phyloP scores from a whole-genome alignment of 2,113 vertebrate genomes.

The Geococcyx californianus region DNA sequence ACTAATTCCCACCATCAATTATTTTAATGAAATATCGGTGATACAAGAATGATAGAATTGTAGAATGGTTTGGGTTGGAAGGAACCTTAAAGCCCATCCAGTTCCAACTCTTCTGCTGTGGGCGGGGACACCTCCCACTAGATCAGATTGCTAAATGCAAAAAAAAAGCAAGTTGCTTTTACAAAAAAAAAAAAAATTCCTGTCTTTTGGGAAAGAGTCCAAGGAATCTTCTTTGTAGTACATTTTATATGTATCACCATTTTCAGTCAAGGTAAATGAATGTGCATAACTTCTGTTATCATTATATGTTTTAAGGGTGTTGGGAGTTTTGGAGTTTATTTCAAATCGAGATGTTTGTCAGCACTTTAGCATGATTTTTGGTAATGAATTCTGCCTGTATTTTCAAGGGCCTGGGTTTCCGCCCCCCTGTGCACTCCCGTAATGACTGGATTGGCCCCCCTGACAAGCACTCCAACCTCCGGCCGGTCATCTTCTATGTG shows the following conservation, averaged over 20 bases:
- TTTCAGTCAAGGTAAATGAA: not conserved
- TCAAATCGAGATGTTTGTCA: accelerated
- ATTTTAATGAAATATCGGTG: not conserved
- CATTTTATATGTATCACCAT: accelerated
- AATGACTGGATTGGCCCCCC: constrained; percentile 95
- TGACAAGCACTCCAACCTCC: constrained; percentile 87
- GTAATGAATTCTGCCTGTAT: not conserved
- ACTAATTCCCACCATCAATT: not conserved
- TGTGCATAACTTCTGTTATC: accelerated
- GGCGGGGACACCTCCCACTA: no score
- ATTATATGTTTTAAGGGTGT: not conserved
- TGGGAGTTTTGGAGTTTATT: not conserved
- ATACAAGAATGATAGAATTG: not conserved
- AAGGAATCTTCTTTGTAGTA: not conserved
- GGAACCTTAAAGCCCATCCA: no score
- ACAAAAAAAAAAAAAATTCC: not conserved
- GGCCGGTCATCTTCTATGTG: constrained; percentile 83
- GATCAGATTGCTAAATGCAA: no score
- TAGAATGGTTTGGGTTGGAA: no score
- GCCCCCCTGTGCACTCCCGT: constrained; percentile 75
- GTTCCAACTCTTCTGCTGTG: no score
- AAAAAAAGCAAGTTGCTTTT: no score
- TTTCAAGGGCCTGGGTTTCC: constrained; percentile 74
- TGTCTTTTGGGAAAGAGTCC: not conserved
- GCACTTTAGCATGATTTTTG: no score